Evolutionary conservation across 1,140 invertebrate genomes (phyloP).

Genomic region (Metaphire vulgaris): DNA sequence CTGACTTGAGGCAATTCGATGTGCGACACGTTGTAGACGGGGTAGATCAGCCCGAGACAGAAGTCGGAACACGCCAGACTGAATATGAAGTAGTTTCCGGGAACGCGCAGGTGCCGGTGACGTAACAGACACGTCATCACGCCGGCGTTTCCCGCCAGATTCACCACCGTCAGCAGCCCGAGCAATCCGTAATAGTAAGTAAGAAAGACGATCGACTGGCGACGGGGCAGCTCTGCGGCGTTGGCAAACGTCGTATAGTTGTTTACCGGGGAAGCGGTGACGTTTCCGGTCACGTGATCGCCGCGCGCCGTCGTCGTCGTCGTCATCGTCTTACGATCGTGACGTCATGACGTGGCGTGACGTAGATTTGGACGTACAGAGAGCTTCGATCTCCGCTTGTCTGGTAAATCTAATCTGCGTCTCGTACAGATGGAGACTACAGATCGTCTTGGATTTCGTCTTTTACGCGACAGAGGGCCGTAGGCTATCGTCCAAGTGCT

Average conservation of each 20-base stretch:
- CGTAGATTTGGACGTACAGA: not conserved
- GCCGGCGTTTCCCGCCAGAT: not conserved
- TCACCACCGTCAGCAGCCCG: not conserved
- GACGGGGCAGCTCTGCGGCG: not conserved
- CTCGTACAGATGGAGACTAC: no score
- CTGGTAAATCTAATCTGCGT: no score
- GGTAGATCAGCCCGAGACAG: not conserved
- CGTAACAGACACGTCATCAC: not conserved
- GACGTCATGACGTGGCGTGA: not conserved
- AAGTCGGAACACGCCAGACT: not conserved
- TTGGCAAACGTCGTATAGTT: not conserved
- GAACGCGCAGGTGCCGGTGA: not conserved
- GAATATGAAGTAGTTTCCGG: not conserved
- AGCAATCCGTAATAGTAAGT: slow-evolving; percentile 1
- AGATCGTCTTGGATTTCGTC: no score
- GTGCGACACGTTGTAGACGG: not conserved
- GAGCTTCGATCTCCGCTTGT: not conserved
- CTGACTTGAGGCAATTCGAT: not conserved
- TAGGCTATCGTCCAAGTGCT: no score
- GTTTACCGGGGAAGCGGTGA: no score
- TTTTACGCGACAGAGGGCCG: no score
- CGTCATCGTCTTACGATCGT: not conserved
- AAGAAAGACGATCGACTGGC: not conserved
- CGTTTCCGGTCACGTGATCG: not conserved
- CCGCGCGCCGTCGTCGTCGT: not conserved